Evolutionary conservation across 2,113 vertebrate genomes (phyloP).

Genomic region (Odobenus rosmarus): DNA sequence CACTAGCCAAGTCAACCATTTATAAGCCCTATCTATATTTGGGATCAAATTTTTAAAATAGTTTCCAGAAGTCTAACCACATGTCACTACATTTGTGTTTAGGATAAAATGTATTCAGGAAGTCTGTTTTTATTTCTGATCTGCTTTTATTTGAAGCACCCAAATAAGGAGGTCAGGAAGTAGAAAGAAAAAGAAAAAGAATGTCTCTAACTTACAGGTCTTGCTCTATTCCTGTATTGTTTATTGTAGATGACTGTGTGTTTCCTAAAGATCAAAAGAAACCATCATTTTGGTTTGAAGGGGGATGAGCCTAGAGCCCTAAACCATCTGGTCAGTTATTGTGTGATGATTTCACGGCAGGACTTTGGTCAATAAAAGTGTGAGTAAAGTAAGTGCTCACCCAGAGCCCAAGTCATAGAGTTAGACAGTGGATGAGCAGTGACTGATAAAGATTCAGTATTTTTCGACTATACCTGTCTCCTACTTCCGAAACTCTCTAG

Average conservation of each 20-base stretch:
- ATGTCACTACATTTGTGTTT: background rate
- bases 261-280: background rate
- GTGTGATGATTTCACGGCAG: background rate
- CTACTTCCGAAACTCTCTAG: background rate
- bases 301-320: background rate
- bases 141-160: background rate
- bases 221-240: background rate
- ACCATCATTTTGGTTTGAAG: background rate
- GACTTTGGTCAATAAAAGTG: background rate
- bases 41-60: background rate
- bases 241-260: background rate
- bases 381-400: background rate
- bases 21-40: background rate
- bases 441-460: no score
- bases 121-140: slow-evolving; percentile 20
- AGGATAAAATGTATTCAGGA: background rate
- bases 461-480: background rate
- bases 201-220: background rate
- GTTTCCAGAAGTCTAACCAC: background rate
- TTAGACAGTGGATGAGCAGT: background rate
- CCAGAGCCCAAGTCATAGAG: background rate
- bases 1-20: background rate
- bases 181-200: no score
- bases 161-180: background rate
- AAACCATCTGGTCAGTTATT: accelerated